These are phyloP conservation scores for Pseudomyrmex pallidus DNA, from an alignment of 1,140 invertebrate genomes.

Conservation along the genomic window DNA sequence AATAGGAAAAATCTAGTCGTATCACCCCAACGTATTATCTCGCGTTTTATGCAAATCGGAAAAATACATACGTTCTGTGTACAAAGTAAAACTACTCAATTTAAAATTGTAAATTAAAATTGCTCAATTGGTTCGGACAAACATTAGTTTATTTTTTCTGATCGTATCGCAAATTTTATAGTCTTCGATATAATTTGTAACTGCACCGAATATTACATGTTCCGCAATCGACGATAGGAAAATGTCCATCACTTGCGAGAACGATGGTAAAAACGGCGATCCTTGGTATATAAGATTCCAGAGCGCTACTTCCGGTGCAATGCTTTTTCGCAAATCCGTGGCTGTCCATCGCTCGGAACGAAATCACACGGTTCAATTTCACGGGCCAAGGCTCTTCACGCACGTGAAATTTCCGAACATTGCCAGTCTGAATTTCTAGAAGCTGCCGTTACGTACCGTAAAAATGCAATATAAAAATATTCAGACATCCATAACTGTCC, in stretches of 20 bases:
- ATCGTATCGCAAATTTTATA: slow-evolving; percentile 10
- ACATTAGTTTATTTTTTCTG: neutral
- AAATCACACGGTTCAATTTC: slow-evolving; percentile 78
- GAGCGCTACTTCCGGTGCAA: slow-evolving; percentile 36
- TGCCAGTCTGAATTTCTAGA: slow-evolving; percentile 54
- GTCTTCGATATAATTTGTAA: slow-evolving; percentile 35
- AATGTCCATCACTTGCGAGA: slow-evolving; percentile 28
- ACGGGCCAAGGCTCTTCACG: slow-evolving; percentile 71
- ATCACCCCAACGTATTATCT: too few species aligned
- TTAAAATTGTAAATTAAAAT: too few species aligned
- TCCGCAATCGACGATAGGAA: slow-evolving; percentile 20
- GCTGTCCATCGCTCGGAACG: slow-evolving; percentile 73
- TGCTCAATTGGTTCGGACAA: neutral
- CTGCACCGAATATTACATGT: neutral
- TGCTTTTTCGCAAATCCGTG: slow-evolving; percentile 58
- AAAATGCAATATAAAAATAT: slow-evolving; percentile 43
- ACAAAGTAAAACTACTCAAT: too few species aligned
- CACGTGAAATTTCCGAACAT: slow-evolving; percentile 65
- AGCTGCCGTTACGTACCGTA: slow-evolving; percentile 37
- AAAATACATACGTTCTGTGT: neutral
- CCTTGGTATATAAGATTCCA: slow-evolving; percentile 62
- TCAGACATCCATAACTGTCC: neutral
- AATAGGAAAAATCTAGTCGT: slow-evolving; percentile 13
- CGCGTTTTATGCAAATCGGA: neutral
- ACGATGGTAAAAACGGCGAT: slow-evolving; percentile 45